Conservation (phyloP, 2,797 vertebrate genomes). For the Anguilla obscura region DNA sequence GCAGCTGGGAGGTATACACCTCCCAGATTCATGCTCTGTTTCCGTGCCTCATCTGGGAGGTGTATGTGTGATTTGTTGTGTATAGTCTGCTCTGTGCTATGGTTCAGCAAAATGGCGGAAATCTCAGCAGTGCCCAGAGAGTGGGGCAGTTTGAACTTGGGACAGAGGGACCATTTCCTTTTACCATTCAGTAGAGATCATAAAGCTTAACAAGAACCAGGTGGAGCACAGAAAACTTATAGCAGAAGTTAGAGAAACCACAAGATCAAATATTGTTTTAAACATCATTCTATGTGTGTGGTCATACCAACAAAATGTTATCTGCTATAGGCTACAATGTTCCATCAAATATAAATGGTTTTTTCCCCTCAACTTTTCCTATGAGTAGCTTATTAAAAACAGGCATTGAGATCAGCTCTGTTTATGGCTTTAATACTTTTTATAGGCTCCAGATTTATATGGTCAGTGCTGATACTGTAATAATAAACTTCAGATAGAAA, state of each 20-base stretch:
- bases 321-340: conserved; percentile 4
- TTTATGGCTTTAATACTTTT: conserved; percentile 11
- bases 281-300: conserved; percentile 1
- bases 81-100: neutral
- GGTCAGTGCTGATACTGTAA: neutral
- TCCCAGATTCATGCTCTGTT: neutral
- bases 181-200: conserved; percentile 17
- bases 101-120: neutral
- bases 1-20: neutral
- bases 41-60: neutral
- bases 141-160: neutral
- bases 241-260: neutral
- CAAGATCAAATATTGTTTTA: neutral
- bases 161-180: neutral
- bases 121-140: neutral
- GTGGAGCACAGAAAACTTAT: neutral
- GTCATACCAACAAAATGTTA: neutral
- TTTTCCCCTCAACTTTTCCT: neutral
- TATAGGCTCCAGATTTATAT: conserved; percentile 11
- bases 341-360: neutral
- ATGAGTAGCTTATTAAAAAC: neutral
- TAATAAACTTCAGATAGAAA: neutral
- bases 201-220: conserved; percentile 17
- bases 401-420: neutral
- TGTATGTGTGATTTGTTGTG: neutral